Percentiles rank a stretch among this genome's conserved stretches.
These are phyloP conservation scores for Scatophagus argus DNA, from an alignment of 2,113 vertebrate genomes.

Conservation along the genomic window DNA sequence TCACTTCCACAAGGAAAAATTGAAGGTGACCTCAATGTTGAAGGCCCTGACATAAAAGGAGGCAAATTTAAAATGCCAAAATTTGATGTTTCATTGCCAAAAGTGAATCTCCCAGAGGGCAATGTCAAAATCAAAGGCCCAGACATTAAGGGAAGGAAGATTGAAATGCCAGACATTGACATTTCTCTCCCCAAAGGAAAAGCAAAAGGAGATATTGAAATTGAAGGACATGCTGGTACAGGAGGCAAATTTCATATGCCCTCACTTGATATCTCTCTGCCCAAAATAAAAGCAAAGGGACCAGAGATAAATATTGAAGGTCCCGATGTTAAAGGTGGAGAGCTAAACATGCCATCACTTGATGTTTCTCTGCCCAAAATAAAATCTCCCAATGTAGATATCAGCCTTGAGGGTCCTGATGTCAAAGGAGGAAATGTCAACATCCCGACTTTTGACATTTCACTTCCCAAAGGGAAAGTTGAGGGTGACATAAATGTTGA, in stretches of 20 bases:
- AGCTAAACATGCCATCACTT: constrained; percentile 65
- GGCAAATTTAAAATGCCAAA: constrained; percentile 51
- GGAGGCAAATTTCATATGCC: constrained; percentile 63
- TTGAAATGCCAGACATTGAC: constrained; percentile 62
- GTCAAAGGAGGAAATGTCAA: constrained; percentile 60
- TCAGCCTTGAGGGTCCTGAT: constrained; percentile 40
- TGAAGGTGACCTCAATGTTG: constrained; percentile 32
- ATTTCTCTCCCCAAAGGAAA: constrained; percentile 62
- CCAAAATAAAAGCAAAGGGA: constrained; percentile 60
- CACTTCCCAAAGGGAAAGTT: constrained; percentile 65
- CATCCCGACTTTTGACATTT: constrained; percentile 64
- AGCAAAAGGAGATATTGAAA: background rate
- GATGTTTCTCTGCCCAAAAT: constrained; percentile 68
- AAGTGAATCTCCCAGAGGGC: constrained; percentile 25
- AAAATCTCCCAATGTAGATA: constrained; percentile 27
- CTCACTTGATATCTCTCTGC: constrained; percentile 56
- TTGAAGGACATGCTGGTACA: constrained; percentile 45
- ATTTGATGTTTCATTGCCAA: constrained; percentile 50
- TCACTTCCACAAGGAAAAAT: constrained; percentile 34
- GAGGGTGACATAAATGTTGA: constrained; percentile 32
- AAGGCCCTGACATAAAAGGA: constrained; percentile 36
- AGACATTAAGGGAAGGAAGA: constrained; percentile 37
- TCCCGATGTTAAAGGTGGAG: constrained; percentile 57
- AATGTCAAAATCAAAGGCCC: constrained; percentile 34
- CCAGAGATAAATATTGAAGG: constrained; percentile 50